Percentiles rank a stretch among this genome's conserved stretches.
phyloP scores from a whole-genome alignment of 2,113 vertebrate genomes.

The Anoura caudifer region DNA sequence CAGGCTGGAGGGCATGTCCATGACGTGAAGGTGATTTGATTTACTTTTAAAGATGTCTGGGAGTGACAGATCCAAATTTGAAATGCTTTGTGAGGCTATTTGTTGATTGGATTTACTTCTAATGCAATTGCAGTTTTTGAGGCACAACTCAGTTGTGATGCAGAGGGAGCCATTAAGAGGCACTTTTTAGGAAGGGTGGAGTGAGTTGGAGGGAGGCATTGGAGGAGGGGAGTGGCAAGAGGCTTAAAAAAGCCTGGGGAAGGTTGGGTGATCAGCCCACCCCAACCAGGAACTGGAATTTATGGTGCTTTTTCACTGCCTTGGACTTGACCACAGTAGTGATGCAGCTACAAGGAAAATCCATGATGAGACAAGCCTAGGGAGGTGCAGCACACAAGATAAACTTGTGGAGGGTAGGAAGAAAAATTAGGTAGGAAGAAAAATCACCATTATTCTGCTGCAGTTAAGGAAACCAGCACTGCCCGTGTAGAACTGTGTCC shows the following conservation, averaged over 20 bases:
- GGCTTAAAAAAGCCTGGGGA: neutral
- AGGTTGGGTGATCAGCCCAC: neutral
- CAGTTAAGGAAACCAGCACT: neutral
- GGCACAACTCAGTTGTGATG: neutral
- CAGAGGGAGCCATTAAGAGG: neutral
- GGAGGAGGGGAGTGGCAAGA: neutral
- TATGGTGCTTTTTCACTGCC: neutral
- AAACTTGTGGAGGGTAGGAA: neutral
- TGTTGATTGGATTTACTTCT: neutral
- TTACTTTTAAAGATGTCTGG: conserved; percentile 9
- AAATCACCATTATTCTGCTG: neutral
- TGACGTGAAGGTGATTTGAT: conserved; percentile 19
- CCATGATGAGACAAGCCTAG: neutral
- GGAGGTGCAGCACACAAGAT: neutral
- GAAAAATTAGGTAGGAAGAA: neutral
- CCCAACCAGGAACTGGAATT: neutral
- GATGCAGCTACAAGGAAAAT: neutral
- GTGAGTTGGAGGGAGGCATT: neutral
- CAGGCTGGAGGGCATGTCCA: neutral
- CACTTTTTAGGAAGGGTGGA: neutral
- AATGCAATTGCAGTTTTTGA: neutral
- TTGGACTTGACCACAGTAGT: neutral
- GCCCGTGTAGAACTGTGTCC: neutral
- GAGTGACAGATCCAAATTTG: neutral
- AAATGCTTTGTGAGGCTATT: neutral